These are phyloP conservation scores for Hipposideros larvatus DNA, from an alignment of 2,797 vertebrate genomes.

Conservation along the genomic window DNA sequence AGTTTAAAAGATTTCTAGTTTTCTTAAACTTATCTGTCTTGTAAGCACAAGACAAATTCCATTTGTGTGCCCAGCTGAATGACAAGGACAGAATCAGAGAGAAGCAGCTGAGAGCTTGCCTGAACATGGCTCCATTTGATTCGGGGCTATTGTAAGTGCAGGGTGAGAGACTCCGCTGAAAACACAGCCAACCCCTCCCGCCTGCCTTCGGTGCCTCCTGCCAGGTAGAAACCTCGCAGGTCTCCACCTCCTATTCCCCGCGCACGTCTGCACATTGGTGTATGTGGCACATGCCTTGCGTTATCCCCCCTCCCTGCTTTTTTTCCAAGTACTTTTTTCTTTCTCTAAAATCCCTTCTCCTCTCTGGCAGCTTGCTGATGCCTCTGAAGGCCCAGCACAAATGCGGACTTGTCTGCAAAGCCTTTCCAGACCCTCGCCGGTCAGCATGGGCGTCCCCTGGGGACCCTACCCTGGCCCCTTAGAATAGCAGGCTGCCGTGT, in stretches of 20 bases:
- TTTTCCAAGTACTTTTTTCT: background rate
- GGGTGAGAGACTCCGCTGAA: background rate
- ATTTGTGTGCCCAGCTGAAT: background rate
- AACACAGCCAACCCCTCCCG: background rate
- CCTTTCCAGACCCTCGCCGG: background rate
- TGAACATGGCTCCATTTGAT: background rate
- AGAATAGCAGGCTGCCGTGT: background rate
- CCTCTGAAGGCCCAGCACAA: background rate
- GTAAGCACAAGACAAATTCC: background rate
- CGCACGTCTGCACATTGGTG: too few species aligned
- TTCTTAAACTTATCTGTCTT: background rate
- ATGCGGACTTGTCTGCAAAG: background rate
- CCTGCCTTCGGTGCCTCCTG: background rate
- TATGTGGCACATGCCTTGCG: accelerated
- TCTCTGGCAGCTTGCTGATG: background rate
- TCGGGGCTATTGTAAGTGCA: background rate
- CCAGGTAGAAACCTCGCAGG: too few species aligned
- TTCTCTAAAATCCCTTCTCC: background rate
- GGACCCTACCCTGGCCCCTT: too few species aligned
- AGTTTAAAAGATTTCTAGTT: background rate
- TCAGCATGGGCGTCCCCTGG: background rate
- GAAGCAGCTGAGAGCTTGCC: background rate
- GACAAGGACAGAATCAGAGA: background rate
- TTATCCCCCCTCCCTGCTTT: background rate
- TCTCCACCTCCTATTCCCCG: background rate